Conservation (phyloP, 2,888 invertebrate species). For the Protonemura montana region DNA sequence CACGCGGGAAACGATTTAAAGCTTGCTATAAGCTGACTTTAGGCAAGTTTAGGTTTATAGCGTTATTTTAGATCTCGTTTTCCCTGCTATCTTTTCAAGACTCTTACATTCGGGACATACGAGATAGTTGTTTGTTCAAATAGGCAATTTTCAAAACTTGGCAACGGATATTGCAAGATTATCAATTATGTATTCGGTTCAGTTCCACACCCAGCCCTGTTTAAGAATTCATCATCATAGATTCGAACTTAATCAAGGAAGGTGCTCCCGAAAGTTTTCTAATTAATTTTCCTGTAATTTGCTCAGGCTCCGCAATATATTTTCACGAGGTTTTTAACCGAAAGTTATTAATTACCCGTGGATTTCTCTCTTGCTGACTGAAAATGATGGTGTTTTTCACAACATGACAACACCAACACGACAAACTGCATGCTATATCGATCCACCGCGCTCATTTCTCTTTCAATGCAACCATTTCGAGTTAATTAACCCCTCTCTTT, state of each 20-base stretch:
- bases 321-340: neutral
- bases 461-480: constrained; percentile 4
- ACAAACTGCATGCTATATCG: neutral
- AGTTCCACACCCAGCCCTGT: neutral
- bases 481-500: neutral
- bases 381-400: neutral
- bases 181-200: neutral
- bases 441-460: neutral
- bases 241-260: neutral
- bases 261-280: neutral
- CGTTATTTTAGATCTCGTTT: neutral
- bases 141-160: neutral
- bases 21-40: neutral
- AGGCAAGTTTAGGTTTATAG: neutral
- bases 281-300: neutral
- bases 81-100: neutral
- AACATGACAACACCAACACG: neutral
- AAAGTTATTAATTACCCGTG: neutral
- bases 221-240: neutral
- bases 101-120: neutral
- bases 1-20: neutral
- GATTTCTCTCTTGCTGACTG: neutral
- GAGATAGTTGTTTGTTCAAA: neutral
- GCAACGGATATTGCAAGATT: neutral
- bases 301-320: neutral